phyloP scores from a whole-genome alignment of 2,888 invertebrate genomes.

The Lottia scabra region DNA sequence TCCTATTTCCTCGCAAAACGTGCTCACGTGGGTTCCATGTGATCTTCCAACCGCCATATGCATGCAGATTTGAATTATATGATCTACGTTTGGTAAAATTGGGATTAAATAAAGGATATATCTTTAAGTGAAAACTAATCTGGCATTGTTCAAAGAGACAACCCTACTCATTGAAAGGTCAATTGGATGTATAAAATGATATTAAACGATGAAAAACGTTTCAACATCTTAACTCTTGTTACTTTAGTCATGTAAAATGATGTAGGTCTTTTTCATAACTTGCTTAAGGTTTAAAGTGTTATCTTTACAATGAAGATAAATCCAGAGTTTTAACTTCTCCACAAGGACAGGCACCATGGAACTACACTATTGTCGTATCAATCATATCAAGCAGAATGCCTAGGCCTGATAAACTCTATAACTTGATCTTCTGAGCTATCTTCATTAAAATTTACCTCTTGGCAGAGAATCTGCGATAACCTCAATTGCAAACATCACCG shows the following conservation, averaged over 20 bases:
- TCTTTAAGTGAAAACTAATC: conserved; percentile 6
- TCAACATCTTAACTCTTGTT: neutral
- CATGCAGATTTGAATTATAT: neutral
- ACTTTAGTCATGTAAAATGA: too few relatives aligned
- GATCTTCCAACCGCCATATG: neutral
- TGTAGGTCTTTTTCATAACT: too few relatives aligned
- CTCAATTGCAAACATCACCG: too few relatives aligned
- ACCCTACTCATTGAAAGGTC: neutral
- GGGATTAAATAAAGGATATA: conserved; percentile 2
- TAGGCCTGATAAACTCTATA: too few relatives aligned
- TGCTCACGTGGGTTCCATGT: neutral
- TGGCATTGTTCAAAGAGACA: neutral
- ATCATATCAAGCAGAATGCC: too few relatives aligned
- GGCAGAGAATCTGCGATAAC: too few relatives aligned
- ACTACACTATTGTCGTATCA: too few relatives aligned
- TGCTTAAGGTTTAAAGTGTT: too few relatives aligned
- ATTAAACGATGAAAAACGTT: neutral
- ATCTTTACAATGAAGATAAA: too few relatives aligned
- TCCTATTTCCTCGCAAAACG: neutral
- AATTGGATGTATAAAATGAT: neutral
- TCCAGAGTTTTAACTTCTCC: neutral
- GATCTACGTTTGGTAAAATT: neutral
- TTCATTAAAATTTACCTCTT: too few relatives aligned
- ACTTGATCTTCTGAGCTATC: too few relatives aligned
- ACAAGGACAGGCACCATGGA: neutral